Percentiles rank a stretch among this genome's conserved stretches.
These are phyloP conservation scores for Polyommatus iphigenia DNA, from an alignment of 2,888 invertebrate species.

Conservation along the genomic window DNA sequence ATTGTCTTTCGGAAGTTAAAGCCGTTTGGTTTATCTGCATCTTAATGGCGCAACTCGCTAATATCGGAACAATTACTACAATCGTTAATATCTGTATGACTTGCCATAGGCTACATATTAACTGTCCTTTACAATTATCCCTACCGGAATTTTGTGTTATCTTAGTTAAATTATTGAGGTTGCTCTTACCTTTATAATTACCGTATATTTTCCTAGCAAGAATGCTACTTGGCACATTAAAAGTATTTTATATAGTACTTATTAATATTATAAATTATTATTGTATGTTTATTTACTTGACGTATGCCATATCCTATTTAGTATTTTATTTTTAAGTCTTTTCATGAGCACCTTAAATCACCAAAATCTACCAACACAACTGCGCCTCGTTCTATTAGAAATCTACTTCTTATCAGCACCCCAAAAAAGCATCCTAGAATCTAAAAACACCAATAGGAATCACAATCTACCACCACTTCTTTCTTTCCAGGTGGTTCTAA, in stretches of 20 bases:
- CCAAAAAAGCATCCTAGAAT: too few relatives aligned
- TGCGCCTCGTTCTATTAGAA: neutral
- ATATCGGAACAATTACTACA: slow-evolving; percentile 67
- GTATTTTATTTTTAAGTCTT: too few relatives aligned
- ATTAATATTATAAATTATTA: too few relatives aligned
- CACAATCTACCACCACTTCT: too few relatives aligned
- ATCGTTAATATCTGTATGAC: slow-evolving; percentile 56
- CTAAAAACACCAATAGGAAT: too few relatives aligned
- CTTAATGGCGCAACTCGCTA: slow-evolving; percentile 65
- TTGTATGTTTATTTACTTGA: too few relatives aligned
- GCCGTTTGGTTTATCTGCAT: slow-evolving; percentile 65
- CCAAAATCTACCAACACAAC: neutral
- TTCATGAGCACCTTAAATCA: neutral
- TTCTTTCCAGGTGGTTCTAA: too few relatives aligned
- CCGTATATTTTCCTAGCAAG: neutral
- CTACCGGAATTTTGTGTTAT: slow-evolving; percentile 41
- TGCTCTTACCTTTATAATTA: neutral
- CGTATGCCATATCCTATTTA: too few relatives aligned
- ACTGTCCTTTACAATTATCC: slow-evolving; percentile 67
- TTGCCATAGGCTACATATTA: slow-evolving; percentile 66
- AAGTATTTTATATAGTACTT: neutral
- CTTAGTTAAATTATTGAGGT: neutral
- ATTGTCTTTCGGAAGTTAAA: slow-evolving; percentile 48
- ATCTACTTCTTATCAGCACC: too few relatives aligned
- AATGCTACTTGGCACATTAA: neutral